phyloP scores from a whole-genome alignment of 2,113 vertebrate species.

The Gymnogyps californianus region DNA sequence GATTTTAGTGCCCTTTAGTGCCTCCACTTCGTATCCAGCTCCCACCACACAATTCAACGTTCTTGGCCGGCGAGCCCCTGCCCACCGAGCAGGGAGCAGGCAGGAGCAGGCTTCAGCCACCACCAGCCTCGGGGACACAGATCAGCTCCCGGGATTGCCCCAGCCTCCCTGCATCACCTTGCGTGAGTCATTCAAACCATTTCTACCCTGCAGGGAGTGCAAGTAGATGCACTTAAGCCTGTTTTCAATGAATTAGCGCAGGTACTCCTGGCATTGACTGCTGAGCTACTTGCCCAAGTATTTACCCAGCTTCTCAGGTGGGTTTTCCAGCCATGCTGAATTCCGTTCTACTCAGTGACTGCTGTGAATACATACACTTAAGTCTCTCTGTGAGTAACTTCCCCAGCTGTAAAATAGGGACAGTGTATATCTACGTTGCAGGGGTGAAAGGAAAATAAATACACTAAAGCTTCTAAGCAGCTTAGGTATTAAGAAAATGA shows the following conservation, averaged over 20 bases:
- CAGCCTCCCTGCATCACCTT: background rate
- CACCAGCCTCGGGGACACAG: background rate
- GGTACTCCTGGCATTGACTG: background rate
- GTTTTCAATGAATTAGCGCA: background rate
- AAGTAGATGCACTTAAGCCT: background rate
- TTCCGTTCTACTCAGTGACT: conserved; percentile 13
- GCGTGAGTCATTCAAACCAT: background rate
- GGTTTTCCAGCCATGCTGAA: conserved; percentile 21
- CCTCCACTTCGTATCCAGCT: background rate
- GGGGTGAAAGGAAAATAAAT: conserved; percentile 60
- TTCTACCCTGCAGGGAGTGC: background rate
- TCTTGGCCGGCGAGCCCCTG: background rate
- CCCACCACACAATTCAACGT: accelerated
- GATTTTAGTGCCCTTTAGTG: background rate
- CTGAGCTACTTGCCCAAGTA: background rate
- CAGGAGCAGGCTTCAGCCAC: background rate
- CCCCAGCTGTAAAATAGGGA: conserved; percentile 28
- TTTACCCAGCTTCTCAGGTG: conserved; percentile 46
- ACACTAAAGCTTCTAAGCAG: conserved; percentile 30
- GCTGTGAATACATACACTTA: background rate
- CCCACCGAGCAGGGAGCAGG: background rate
- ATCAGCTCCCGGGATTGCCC: background rate
- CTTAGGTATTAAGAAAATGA: conserved; percentile 54
- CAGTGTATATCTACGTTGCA: background rate
- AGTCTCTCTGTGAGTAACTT: background rate